These are phyloP conservation scores for Notolepis coatsorum DNA, from an alignment of 2,797 vertebrate genomes.

Conservation along the genomic window DNA sequence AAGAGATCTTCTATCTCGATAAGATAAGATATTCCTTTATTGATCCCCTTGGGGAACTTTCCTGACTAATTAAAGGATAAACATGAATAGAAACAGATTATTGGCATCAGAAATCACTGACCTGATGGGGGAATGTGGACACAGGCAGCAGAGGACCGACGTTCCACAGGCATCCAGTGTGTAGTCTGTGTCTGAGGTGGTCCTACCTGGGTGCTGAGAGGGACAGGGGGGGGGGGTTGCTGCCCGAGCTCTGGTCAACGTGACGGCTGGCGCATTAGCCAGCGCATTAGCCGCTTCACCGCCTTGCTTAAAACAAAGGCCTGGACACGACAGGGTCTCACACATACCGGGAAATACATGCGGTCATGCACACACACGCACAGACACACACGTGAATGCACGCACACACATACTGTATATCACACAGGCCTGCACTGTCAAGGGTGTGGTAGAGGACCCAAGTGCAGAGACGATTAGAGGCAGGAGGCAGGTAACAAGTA, in stretches of 20 bases:
- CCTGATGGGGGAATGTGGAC: too few relatives aligned
- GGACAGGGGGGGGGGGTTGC: constrained; percentile 61
- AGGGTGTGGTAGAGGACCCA: background rate
- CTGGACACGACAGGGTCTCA: constrained; percentile 38
- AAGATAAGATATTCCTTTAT: background rate
- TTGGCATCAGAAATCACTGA: background rate
- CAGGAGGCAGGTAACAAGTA: background rate
- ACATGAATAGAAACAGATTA: background rate
- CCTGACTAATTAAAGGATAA: background rate
- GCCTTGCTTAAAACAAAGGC: constrained; percentile 61
- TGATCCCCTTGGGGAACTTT: background rate
- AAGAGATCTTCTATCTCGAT: background rate
- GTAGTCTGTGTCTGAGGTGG: constrained; percentile 23
- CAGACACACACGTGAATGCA: background rate
- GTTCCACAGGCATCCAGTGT: constrained; percentile 19
- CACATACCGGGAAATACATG: constrained; percentile 18
- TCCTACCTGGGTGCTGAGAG: constrained; percentile 51
- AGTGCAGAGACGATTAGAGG: background rate
- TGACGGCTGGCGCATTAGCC: constrained; percentile 57
- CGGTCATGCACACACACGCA: constrained; percentile 14
- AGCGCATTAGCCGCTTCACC: constrained; percentile 65
- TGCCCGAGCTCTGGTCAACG: constrained; percentile 52
- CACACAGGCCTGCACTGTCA: background rate
- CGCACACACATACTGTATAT: constrained; percentile 13
- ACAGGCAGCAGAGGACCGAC: background rate